phyloP scores from a whole-genome alignment of 2,888 invertebrate species.

The Ashinkailepas kermadecensis region DNA sequence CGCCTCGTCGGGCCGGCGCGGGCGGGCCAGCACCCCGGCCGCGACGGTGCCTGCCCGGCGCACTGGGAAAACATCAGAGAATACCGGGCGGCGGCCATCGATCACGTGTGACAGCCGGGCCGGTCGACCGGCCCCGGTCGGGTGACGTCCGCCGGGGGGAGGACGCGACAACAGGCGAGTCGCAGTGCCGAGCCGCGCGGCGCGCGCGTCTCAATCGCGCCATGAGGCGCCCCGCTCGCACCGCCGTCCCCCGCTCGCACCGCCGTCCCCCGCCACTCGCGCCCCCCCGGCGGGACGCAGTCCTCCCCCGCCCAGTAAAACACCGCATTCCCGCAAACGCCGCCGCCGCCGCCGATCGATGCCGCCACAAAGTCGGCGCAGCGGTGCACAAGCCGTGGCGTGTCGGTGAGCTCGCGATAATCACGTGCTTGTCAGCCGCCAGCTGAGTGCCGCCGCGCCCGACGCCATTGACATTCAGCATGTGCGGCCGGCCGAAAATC shows the following conservation, averaged over 20 bases:
- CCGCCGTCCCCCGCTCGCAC: neutral
- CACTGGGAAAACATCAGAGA: constrained; percentile 17
- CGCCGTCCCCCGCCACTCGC: no score
- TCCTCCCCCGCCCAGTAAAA: neutral
- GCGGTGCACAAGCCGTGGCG: neutral
- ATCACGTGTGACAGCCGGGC: neutral
- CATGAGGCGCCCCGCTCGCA: neutral
- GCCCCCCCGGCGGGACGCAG: neutral
- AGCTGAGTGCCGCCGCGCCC: neutral
- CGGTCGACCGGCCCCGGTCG: neutral
- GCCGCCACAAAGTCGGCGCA: neutral
- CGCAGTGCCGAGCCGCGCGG: no score
- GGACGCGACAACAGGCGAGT: no score
- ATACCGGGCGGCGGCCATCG: neutral
- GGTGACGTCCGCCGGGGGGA: no score
- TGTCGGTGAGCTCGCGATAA: neutral
- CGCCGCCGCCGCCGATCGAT: no score
- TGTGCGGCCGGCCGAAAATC: neutral
- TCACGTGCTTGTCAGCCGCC: neutral
- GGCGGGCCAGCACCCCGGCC: neutral
- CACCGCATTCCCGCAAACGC: constrained; percentile 1
- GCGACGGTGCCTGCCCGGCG: neutral
- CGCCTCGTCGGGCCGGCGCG: neutral
- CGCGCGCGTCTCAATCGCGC: neutral
- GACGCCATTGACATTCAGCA: neutral